A percentile compares a stretch with the other conserved stretches of the same genome.
Conservation (phyloP, 2,113 vertebrate genomes). For the Nibea albiflora region DNA sequence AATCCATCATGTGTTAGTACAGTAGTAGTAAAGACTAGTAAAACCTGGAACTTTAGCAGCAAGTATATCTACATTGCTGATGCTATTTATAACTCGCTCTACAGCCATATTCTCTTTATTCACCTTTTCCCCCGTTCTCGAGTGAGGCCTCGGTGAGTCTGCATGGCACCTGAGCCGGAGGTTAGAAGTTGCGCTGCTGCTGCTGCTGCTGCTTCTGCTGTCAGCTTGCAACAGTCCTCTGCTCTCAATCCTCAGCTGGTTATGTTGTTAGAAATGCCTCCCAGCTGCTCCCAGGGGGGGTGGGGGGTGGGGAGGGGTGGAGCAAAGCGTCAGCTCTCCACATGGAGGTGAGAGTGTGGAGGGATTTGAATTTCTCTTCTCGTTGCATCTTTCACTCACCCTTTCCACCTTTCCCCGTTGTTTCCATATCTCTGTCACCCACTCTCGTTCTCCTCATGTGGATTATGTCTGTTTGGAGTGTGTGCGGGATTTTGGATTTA, state of each 20-base stretch:
- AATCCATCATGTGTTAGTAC: not conserved
- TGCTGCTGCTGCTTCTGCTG: constrained; percentile 34
- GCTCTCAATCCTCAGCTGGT: constrained; percentile 52
- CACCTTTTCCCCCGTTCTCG: not conserved
- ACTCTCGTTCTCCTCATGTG: not conserved
- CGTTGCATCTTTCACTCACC: not conserved
- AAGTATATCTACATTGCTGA: not conserved
- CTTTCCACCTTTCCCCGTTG: not conserved
- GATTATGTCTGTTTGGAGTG: constrained; percentile 8
- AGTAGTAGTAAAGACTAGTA: not conserved
- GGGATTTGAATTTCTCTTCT: constrained; percentile 7
- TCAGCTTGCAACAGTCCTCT: constrained; percentile 25
- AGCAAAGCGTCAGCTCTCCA: constrained; percentile 49
- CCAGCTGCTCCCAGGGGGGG: constrained; percentile 59
- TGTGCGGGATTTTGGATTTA: constrained; percentile 24
- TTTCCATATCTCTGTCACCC: not conserved
- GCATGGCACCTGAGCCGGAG: constrained; percentile 16
- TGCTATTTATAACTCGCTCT: constrained; percentile 39
- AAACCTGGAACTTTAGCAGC: not conserved
- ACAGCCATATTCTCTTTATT: constrained; percentile 7
- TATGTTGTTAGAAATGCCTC: constrained; percentile 63
- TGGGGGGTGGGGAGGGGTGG: constrained; percentile 6
- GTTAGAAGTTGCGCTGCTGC: constrained; percentile 41
- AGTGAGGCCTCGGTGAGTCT: not conserved
- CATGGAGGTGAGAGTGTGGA: not conserved